A percentile compares a stretch with the other conserved stretches of the same genome.
These are phyloP conservation scores for Nyctereutes procyonoides DNA, from an alignment of 2,113 vertebrate genomes.

Conservation along the genomic window DNA sequence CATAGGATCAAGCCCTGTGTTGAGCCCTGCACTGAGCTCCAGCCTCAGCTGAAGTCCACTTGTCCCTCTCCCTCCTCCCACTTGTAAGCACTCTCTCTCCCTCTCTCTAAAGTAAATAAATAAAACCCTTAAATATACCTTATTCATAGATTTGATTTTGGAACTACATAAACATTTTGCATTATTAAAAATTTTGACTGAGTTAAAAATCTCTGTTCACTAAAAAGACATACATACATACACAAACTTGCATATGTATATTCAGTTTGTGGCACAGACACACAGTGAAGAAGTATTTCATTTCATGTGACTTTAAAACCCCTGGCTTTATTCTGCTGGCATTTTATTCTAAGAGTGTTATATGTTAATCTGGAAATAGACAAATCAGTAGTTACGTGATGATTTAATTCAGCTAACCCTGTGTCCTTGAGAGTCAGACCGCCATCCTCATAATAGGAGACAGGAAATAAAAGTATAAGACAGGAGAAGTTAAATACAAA, in stretches of 20 bases:
- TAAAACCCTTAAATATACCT: neutral
- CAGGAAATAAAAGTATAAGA: neutral
- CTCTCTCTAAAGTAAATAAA: neutral
- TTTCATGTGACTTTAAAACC: neutral
- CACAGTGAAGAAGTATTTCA: neutral
- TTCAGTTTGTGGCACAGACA: neutral
- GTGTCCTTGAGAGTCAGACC: neutral
- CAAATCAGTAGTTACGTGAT: neutral
- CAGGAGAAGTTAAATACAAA: slow-evolving; percentile 25
- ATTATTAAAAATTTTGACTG: neutral
- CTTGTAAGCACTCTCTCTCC: neutral
- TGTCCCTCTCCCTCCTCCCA: neutral
- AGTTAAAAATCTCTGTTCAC: neutral
- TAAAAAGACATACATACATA: neutral
- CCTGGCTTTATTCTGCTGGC: too few species aligned
- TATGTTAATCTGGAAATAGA: neutral
- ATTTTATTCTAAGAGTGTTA: neutral
- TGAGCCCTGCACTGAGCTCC: too few species aligned
- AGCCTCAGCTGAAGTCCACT: neutral
- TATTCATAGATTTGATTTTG: neutral
- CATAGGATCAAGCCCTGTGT: neutral
- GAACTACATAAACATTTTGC: neutral
- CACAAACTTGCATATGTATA: neutral
- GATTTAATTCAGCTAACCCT: neutral
- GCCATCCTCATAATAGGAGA: neutral